phyloP scores from a whole-genome alignment of 2,888 invertebrate genomes.

The Watsonalla binaria region DNA sequence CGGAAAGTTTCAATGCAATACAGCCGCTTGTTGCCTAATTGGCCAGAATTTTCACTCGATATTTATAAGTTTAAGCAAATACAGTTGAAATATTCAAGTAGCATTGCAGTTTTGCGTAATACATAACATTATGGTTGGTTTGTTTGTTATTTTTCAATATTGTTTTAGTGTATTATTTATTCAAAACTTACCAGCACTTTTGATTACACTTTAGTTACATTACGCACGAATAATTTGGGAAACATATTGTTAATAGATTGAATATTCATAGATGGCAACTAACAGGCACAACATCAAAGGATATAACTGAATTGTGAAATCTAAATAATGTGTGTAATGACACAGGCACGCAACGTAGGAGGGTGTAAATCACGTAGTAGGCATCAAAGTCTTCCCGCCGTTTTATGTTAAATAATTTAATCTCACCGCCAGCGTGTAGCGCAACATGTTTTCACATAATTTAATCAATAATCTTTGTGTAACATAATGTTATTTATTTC shows the following conservation, averaged over 20 bases:
- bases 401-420: slow-evolving; percentile 66
- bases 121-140: slow-evolving; percentile 35
- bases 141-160: slow-evolving; percentile 28
- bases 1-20: slow-evolving; percentile 53
- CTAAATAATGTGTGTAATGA: slow-evolving; percentile 40
- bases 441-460: slow-evolving; percentile 56
- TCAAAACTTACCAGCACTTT: too few relatives aligned
- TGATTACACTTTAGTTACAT: too few relatives aligned
- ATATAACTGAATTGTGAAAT: slow-evolving; percentile 30
- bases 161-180: slow-evolving; percentile 26
- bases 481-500: slow-evolving; percentile 40
- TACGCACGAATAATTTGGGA: too few relatives aligned
- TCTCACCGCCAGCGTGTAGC: slow-evolving; percentile 44
- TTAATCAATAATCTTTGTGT: slow-evolving; percentile 59
- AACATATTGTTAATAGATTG: too few relatives aligned
- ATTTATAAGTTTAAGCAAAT: slow-evolving; percentile 65
- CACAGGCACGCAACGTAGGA: slow-evolving; percentile 38
- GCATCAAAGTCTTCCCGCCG: slow-evolving; percentile 43
- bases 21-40: slow-evolving; percentile 59
- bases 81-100: slow-evolving; percentile 43
- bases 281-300: slow-evolving; percentile 36
- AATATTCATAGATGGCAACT: slow-evolving; percentile 3
- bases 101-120: slow-evolving; percentile 31
- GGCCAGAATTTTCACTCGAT: slow-evolving; percentile 61
- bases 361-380: slow-evolving; percentile 47